Conservation (phyloP, 2,113 vertebrate species). For the Entomyzon cyanotis region DNA sequence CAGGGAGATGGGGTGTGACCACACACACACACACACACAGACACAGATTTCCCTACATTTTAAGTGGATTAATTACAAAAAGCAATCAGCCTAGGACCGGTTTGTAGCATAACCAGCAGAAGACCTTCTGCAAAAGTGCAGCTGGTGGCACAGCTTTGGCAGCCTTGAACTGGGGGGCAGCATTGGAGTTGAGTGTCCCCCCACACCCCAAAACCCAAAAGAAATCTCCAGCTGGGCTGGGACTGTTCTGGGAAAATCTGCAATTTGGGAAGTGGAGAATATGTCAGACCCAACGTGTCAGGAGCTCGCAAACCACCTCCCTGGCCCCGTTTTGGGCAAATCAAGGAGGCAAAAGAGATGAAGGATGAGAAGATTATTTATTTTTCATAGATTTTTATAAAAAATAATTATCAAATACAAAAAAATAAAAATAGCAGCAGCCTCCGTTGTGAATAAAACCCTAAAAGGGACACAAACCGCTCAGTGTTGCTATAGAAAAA, state of each 20-base stretch:
- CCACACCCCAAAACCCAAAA: background rate
- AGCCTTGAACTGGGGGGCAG: background rate
- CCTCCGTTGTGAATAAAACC: conserved; percentile 65
- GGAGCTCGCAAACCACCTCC: background rate
- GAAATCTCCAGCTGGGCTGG: background rate
- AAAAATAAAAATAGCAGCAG: conserved; percentile 75
- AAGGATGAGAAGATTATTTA: conserved; percentile 70
- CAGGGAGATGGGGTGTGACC: background rate
- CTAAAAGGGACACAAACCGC: conserved; percentile 51
- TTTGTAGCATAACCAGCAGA: background rate
- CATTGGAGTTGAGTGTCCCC: background rate
- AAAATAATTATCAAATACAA: conserved; percentile 78
- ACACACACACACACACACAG: background rate
- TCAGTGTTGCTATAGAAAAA: conserved; percentile 54
- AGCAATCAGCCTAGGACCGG: background rate
- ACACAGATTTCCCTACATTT: background rate
- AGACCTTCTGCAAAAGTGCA: background rate
- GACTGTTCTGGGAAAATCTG: background rate
- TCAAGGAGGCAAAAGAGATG: background rate
- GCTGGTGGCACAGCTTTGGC: background rate
- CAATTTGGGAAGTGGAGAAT: background rate
- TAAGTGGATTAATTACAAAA: background rate
- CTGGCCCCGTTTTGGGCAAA: background rate
- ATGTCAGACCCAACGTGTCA: accelerated
- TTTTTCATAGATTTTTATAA: conserved; percentile 74